Percentiles rank a stretch among this genome's conserved stretches.
Conservation (phyloP, 2,888 invertebrate genomes). For the Barypeithes pellucidus region DNA sequence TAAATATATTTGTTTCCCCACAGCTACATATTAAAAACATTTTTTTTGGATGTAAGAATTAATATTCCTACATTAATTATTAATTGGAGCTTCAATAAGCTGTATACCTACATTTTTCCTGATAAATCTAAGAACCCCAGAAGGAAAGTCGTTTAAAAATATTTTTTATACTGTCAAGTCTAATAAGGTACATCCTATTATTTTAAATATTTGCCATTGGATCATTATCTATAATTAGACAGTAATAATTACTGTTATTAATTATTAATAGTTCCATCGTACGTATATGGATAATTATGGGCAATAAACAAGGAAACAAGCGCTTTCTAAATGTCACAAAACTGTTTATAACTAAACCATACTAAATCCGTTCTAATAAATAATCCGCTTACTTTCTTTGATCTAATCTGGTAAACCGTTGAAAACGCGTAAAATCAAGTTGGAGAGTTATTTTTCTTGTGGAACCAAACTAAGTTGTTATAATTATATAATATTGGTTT, state of each 20-base stretch:
- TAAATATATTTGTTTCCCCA: too few relatives aligned
- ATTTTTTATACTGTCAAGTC: not conserved
- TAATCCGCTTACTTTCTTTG: constrained; percentile 14
- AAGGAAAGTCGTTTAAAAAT: not conserved
- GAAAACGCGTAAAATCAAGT: not conserved
- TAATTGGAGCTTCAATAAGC: too few relatives aligned
- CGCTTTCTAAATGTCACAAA: constrained; percentile 23
- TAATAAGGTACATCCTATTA: not conserved
- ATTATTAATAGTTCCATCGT: constrained; percentile 8
- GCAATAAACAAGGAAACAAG: constrained; percentile 15
- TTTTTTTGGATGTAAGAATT: too few relatives aligned
- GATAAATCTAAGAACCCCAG: too few relatives aligned
- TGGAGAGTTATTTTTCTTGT: too few relatives aligned
- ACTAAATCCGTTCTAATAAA: constrained; percentile 21
- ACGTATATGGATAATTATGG: constrained; percentile 8
- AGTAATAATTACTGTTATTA: too few relatives aligned
- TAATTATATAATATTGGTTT: too few relatives aligned
- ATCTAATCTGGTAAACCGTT: not conserved
- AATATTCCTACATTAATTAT: too few relatives aligned
- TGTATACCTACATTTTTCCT: too few relatives aligned
- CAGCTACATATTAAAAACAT: too few relatives aligned
- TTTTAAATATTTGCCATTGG: constrained; percentile 13
- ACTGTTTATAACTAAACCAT: constrained; percentile 3
- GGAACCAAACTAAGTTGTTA: too few relatives aligned
- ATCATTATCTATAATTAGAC: constrained; percentile 21